Evolutionary conservation across 1,140 invertebrate genomes (phyloP), one percentile per base, ranked within the genome.

Genomic region (Condylostylus longicornis): DNA sequence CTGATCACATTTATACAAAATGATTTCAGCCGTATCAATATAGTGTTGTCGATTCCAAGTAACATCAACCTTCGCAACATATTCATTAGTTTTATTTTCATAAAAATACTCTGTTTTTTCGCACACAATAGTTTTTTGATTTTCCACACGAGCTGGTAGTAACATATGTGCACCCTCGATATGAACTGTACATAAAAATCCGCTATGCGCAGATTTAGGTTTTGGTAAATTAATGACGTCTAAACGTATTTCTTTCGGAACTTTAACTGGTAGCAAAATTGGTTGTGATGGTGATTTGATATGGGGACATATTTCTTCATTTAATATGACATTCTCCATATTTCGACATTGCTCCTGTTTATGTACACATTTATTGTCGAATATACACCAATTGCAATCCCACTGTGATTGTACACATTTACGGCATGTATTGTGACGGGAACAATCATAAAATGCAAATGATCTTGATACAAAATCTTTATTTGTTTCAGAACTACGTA

Each of bases 381-480:
- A 89, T 34, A 95, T 82, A 63, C 93, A 96, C 93, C 93, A 94
- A 52, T 85, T 90, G 52, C 88, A 94, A 3, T 79, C 77, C 88
- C 88, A 94, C 45, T 82, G 75, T 36, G 83, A 84, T 48, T 74
- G 75, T 4, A 91, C 83, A 61, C 88, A 94, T 22, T 79, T 74
- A 29, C 75, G 72, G 58, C 88, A 93, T 46, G 82, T 85, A 9
- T 68, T 75, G 58, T 96, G 90, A 38, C 77, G 74, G 6, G 78
- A 79, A 57, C 93, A 97, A 62, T 96, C 88, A 61, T 87, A 97
- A 58, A 87, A 95, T 10, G 86, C 86, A 63, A 96, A 95, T 58
- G 82, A 82, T 34, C 82, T 69, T 2, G 84, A 88, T 4, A 95
- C 89, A 68, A 96, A 94, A 61, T 95, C 89, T 53, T 90, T 89